Evolutionary conservation across 2,113 vertebrate species (phyloP), one percentile per base, ranked within the genome.

Genomic region (Alexandromys fortis): DNA sequence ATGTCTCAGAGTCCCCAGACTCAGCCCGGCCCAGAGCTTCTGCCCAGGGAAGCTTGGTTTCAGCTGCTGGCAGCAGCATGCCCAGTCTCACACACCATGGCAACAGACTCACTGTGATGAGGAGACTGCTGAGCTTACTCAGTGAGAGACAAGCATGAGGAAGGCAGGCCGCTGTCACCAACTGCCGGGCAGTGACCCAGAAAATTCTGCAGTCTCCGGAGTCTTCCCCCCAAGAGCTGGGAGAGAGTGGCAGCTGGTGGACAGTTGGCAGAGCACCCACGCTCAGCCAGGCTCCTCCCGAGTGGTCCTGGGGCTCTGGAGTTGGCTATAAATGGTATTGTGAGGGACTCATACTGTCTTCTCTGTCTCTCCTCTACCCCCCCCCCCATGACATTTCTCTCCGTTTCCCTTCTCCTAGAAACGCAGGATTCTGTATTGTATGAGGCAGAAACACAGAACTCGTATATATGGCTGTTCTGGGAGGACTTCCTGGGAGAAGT

Each of bases 181-280:
- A 85, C 68, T 19, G 89, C 92, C 61, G 82, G 63, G 94, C 82
- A 38, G 92, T 97, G 94, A 97, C 97, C 96, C 92, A 97, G 94
- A 96, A 96, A 94, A 95, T 42, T 30, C 85, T 87, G 65, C 90
- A 72, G 94, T 61, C 58, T 81, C 83, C 26, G 0, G 0, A 63
- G 70, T 70, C 87, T 94, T 93, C 90, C 90, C 45, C 90, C 58
- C 52, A 45, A 81, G 90, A 76, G 79, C 26, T 70, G 33, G 76
- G 28, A 82, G 75, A 83, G 26, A 82, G 78, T 35, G 87, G 94
- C 89, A 95, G 96, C 91, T 97, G 93, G 96, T 47, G n/a, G 94
- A 63, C 89, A 97, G 93, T 76, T 79, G 88, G 93, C 13, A 0
- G n/a, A 78, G 83, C 92, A 85, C 90, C 97, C 96, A 94, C 96